Base-by-base conservation (phyloP, 1,140 invertebrate genomes). In the Heliconius hewitsoni region DNA sequence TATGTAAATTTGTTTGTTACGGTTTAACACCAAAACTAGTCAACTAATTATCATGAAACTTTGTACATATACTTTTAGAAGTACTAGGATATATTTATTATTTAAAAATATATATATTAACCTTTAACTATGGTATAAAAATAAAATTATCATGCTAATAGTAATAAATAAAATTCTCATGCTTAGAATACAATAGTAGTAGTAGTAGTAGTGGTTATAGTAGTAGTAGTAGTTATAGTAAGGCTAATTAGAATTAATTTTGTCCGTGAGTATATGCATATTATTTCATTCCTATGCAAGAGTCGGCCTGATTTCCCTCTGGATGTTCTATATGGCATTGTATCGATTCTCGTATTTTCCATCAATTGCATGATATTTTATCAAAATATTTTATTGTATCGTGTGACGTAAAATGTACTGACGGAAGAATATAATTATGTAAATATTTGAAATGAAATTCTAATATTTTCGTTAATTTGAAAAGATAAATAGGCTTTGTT, bases 291-390 rank as follows among this genome's bases (percentile, higher is more conserved):
- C 55, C 55, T 66, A 66, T 66, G 55, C 57, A 66, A 27, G 57
- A 13, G 2, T 4, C n/a, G 55, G n/a, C 23, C 19, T 66, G 57
- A 66, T 66, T 66, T 66, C 57, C 57, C 57, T 5, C 23, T 66
- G 57, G 57, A 66, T 66, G 57, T 13, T 66, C 9, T 66, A 27
- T 66, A 3, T 66, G 27, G 11, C 55, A 3, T 27, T 27, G 23
- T 27, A 13, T 66, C 23, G 57, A 66, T 66, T 4, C 23, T 66
- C 57, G 3, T 66, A 66, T 66, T 30, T 66, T 66, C 57, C 57
- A 66, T 66, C 57, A 66, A 66, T 66, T 66, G 57, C 9, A 57
- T 6, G 42, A 46, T n/a, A 55, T 55, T 55, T 55, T 55, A 55
- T 55, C 52, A 55, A 57, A 8, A 27, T 57, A 27, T 37, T 37